Evolutionary conservation across 2,888 invertebrate genomes (phyloP).

Genomic region (Melitaea athalia): DNA sequence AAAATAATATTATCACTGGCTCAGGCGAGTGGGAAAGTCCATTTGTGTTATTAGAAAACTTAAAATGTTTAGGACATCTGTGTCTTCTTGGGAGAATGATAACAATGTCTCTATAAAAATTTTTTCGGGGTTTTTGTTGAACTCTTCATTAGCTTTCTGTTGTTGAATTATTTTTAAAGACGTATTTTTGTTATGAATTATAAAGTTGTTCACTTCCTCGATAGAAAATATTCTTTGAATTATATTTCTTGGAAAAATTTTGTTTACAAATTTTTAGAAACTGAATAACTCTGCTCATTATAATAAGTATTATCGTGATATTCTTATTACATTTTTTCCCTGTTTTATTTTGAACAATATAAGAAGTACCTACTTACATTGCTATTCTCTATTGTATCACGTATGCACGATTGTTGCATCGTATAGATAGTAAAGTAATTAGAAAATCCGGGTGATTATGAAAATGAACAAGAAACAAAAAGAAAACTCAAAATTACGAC

Average conservation of each 20-base stretch:
- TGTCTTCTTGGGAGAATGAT: constrained; percentile 40
- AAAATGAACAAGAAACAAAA: too few species aligned
- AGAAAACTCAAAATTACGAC: too few species aligned
- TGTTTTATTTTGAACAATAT: too few species aligned
- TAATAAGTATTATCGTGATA: not conserved
- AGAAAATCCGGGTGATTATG: too few species aligned
- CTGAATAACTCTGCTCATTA: not conserved
- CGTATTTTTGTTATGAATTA: constrained; percentile 17
- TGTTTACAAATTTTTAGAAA: not conserved
- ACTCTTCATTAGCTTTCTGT: constrained; percentile 15
- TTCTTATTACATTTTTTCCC: too few species aligned
- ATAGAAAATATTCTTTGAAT: not conserved
- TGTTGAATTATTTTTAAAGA: constrained; percentile 19
- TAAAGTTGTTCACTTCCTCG: not conserved
- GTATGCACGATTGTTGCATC: too few species aligned
- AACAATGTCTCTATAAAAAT: constrained; percentile 37
- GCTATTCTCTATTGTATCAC: too few species aligned
- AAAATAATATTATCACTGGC: constrained; percentile 60
- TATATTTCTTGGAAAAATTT: constrained; percentile 5
- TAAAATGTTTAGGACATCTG: constrained; percentile 49
- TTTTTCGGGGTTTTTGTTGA: constrained; percentile 23
- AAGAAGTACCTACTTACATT: too few species aligned
- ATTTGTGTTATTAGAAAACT: constrained; percentile 61
- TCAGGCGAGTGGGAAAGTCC: constrained; percentile 54
- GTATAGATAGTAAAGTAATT: too few species aligned